Conservation (phyloP, 2,888 invertebrate genomes). For the Troilus luridus region DNA sequence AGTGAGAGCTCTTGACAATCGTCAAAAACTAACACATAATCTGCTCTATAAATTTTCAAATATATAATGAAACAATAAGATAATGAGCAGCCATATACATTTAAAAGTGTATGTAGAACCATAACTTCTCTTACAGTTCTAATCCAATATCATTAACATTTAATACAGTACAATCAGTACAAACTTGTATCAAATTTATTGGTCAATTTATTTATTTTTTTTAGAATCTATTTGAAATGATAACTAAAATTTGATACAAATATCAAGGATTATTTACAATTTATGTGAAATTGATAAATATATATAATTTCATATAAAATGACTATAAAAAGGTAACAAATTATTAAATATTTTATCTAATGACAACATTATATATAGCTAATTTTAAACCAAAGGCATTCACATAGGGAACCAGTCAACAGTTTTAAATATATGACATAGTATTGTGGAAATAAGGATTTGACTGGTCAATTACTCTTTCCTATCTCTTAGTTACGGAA, state of each 20-base stretch:
- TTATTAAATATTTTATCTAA: background rate
- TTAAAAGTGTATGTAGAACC: background rate
- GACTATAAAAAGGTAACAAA: slow-evolving; percentile 48
- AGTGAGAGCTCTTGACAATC: background rate
- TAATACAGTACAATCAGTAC: background rate
- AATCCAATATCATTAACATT: background rate
- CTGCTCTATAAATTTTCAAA: background rate
- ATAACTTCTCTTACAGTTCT: background rate
- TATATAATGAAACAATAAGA: background rate
- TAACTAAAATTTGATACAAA: background rate
- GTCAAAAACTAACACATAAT: background rate
- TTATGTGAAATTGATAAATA: background rate
- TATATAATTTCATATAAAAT: slow-evolving; percentile 17
- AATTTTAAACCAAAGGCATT: background rate
- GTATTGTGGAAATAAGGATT: background rate
- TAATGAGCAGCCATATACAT: background rate
- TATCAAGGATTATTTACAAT: slow-evolving; percentile 26
- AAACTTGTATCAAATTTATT: slow-evolving; percentile 30
- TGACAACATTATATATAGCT: background rate
- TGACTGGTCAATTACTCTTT: background rate
- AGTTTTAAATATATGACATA: background rate
- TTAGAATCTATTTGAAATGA: background rate
- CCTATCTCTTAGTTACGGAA: background rate
- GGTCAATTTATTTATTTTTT: slow-evolving; percentile 37
- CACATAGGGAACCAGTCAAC: background rate